phyloP scores from a whole-genome alignment of 2,113 vertebrate species.

The Condylura cristata region DNA sequence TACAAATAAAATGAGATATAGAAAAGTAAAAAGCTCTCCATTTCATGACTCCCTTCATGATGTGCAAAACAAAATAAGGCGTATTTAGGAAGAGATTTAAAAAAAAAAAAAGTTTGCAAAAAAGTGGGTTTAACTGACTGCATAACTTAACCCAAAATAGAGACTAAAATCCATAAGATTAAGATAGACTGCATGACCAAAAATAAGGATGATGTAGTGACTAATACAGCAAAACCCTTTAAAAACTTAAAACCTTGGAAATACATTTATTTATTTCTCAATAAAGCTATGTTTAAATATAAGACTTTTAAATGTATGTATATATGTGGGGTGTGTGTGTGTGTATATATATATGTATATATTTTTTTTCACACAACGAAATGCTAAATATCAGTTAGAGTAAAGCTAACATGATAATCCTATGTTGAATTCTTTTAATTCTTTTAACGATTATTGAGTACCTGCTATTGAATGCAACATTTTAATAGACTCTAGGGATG shows the following conservation, averaged over 20 bases:
- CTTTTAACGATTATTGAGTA: background rate
- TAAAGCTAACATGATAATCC: background rate
- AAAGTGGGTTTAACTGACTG: background rate
- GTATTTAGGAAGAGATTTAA: background rate
- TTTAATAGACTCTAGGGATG: background rate
- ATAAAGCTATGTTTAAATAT: background rate
- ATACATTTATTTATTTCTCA: slow-evolving; percentile 21
- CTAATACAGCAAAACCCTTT: background rate
- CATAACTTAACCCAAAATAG: background rate
- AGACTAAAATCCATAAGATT: background rate
- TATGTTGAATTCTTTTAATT: background rate
- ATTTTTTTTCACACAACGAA: background rate
- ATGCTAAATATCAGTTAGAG: background rate
- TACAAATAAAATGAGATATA: background rate
- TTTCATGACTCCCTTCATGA: background rate
- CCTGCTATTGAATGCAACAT: background rate
- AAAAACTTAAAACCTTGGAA: background rate
- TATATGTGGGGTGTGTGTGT: too few relatives aligned
- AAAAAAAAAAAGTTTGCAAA: background rate
- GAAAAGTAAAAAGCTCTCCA: background rate
- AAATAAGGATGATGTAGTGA: background rate
- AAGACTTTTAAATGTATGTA: too few relatives aligned
- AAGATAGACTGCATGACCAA: background rate
- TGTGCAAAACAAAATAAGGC: background rate
- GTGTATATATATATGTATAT: too few relatives aligned